These are phyloP conservation scores for Sphaerophoria taeniata DNA, from an alignment of 2,888 invertebrate genomes.

Conservation along the genomic window DNA sequence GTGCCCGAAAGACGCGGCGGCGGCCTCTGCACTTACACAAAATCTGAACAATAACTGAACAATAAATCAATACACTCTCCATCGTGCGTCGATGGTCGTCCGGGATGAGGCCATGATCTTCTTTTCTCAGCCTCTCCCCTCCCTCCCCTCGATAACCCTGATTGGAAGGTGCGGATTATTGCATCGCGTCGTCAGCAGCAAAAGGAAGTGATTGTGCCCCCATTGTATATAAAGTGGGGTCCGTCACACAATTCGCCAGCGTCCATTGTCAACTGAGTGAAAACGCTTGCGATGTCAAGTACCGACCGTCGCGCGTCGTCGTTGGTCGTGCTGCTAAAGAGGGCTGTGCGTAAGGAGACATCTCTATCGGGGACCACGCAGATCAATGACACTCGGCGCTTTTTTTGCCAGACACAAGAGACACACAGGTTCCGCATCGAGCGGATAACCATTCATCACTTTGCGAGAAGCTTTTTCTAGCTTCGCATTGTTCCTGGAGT, in stretches of 20 bases:
- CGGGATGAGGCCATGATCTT: constrained; percentile 59
- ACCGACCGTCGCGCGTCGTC: not conserved
- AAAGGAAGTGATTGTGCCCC: constrained; percentile 33
- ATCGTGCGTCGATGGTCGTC: constrained; percentile 50
- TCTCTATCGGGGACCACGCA: constrained; percentile 60
- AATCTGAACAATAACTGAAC: constrained; percentile 69
- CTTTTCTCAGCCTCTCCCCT: too few relatives aligned
- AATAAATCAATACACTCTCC: constrained; percentile 70
- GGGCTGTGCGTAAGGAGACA: constrained; percentile 66
- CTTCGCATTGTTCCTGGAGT: constrained; percentile 47
- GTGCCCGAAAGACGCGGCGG: constrained; percentile 31
- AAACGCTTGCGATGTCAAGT: not conserved
- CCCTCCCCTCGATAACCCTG: too few relatives aligned
- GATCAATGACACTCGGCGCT: constrained; percentile 60
- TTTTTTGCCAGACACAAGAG: constrained; percentile 1
- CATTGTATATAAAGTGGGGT: constrained; percentile 56
- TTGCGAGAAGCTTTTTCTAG: constrained; percentile 45
- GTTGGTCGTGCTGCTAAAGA: not conserved
- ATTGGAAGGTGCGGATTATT: constrained; percentile 57
- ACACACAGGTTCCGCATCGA: constrained; percentile 45
- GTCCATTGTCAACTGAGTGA: constrained; percentile 52
- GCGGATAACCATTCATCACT: constrained; percentile 68
- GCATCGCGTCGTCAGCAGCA: not conserved
- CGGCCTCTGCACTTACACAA: constrained; percentile 61
- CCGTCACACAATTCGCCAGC: constrained; percentile 25